These are phyloP conservation scores for Eurystomus gularis DNA, from an alignment of 2,113 vertebrate species.

Conservation along the genomic window DNA sequence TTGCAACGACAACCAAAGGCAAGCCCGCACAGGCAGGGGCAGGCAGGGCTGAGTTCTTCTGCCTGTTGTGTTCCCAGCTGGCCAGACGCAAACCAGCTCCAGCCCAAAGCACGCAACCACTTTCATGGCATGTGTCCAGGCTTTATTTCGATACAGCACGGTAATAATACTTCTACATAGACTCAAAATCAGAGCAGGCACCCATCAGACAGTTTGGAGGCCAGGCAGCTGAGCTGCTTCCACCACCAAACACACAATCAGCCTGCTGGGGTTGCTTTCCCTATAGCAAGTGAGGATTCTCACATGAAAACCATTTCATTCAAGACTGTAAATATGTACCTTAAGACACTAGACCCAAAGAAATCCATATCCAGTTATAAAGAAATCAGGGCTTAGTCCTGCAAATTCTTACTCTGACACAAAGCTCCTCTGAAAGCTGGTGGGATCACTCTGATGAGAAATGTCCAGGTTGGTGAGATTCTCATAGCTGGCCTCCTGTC, in stretches of 20 bases:
- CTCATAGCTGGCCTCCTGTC: not conserved
- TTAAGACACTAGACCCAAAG: not conserved
- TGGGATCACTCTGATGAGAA: not conserved
- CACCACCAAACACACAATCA: accelerated
- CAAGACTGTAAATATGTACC: not conserved
- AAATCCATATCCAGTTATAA: not conserved
- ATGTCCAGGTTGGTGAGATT: not conserved
- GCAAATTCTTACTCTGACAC: not conserved
- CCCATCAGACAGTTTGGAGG: not conserved
- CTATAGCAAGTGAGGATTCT: not conserved
- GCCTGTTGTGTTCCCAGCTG: not conserved
- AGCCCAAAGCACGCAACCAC: not conserved
- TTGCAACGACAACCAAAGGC: not conserved
- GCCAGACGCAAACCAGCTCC: conserved; percentile 37
- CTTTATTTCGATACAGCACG: not conserved
- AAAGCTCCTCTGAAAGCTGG: not conserved
- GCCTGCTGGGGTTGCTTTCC: not conserved
- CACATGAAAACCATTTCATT: not conserved
- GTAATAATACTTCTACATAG: not conserved
- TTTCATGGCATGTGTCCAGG: conserved; percentile 1
- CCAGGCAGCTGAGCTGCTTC: not conserved
- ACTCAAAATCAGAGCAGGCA: not conserved
- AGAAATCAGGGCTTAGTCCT: not conserved
- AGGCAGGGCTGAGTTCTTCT: not conserved
- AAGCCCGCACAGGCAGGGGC: not conserved